phyloP scores from a whole-genome alignment of 2,113 vertebrate species.

The Gasterosteus aculeatus region DNA sequence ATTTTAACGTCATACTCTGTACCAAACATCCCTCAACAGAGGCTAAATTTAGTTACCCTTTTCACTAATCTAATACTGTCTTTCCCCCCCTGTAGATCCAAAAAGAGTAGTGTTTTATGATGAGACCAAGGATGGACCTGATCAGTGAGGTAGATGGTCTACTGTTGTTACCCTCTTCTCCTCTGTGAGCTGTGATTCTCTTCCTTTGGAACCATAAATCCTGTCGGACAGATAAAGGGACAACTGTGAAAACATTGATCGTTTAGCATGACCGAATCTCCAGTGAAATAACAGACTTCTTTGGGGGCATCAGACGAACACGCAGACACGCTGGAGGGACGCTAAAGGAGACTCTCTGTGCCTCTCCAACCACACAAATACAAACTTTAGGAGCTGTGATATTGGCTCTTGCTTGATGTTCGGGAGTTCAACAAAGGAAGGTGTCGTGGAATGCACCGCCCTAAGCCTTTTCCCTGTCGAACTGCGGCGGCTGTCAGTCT shows the following conservation, averaged over 20 bases:
- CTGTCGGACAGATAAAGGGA: conserved; percentile 63
- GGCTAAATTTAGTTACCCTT: background rate
- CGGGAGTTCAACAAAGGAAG: conserved; percentile 59
- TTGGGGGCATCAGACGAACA: conserved; percentile 51
- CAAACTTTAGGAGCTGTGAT: conserved; percentile 59
- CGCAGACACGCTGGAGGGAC: conserved; percentile 42
- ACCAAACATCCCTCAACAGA: too few relatives aligned
- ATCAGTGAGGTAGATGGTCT: conserved; percentile 89
- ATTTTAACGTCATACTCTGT: too few relatives aligned
- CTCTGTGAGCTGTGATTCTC: conserved; percentile 86
- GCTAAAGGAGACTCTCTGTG: conserved; percentile 52
- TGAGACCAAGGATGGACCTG: conserved; percentile 91
- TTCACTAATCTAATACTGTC: background rate
- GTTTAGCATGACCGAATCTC: conserved; percentile 61
- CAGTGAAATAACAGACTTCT: conserved; percentile 53
- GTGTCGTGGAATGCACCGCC: conserved; percentile 63
- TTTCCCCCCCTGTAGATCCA: conserved; percentile 85
- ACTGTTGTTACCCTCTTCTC: conserved; percentile 77
- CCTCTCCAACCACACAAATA: conserved; percentile 62
- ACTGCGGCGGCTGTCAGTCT: conserved; percentile 50
- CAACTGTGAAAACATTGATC: conserved; percentile 76
- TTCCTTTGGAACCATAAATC: conserved; percentile 78
- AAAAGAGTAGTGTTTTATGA: conserved; percentile 94
- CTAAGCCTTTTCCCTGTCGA: conserved; percentile 70
- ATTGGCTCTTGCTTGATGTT: conserved; percentile 45